These are phyloP conservation scores for Suricata suricatta DNA, from an alignment of 2,113 vertebrate species.

Conservation along the genomic window DNA sequence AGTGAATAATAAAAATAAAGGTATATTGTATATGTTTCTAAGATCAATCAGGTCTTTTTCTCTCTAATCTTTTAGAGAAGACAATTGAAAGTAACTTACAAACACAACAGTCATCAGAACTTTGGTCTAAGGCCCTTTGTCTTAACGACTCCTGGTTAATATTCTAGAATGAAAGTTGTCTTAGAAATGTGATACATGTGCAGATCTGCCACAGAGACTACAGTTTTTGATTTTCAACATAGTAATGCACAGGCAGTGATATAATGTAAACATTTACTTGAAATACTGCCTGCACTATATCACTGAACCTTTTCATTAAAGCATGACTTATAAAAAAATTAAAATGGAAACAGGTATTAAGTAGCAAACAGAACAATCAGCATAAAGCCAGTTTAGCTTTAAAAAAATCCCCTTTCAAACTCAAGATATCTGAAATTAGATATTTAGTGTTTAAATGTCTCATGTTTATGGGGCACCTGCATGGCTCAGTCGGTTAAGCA, in stretches of 20 bases:
- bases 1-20: constrained; percentile 11
- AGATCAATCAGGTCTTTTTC: constrained; percentile 23
- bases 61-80: not conserved
- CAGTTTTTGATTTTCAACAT: not conserved
- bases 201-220: not conserved
- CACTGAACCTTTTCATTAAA: constrained; percentile 9
- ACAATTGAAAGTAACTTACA: not conserved
- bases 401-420: not conserved
- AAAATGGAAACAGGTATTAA: not conserved
- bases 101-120: constrained; percentile 3
- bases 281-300: not conserved
- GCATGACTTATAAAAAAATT: constrained; percentile 18
- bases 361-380: not conserved
- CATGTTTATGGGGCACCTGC: not conserved
- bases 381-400: not conserved
- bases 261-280: constrained; percentile 20
- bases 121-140: not conserved
- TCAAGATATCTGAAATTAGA: constrained; percentile 9
- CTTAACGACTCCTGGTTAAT: not conserved
- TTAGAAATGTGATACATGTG: not conserved
- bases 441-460: not conserved
- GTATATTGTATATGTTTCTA: not conserved
- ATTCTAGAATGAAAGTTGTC: not conserved
- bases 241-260: not conserved
- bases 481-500: too few species aligned